These are phyloP conservation scores for Pipa parva DNA, from an alignment of 2,113 vertebrate species.

Conservation along the genomic window DNA sequence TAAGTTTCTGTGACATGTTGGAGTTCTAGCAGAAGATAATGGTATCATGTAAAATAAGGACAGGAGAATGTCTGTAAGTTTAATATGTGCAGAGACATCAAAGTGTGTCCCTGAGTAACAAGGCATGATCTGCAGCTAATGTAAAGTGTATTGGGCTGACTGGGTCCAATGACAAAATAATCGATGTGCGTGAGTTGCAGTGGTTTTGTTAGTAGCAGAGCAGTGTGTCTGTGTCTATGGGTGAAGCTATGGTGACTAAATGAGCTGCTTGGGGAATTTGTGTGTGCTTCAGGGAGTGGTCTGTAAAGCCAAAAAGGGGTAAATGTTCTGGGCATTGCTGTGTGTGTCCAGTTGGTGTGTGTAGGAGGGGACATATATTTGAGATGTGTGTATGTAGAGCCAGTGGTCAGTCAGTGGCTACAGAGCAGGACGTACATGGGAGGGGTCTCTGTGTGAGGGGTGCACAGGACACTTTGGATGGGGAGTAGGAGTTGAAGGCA, in stretches of 20 bases:
- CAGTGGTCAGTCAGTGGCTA: background rate
- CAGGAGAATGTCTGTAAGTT: too few species aligned
- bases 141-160: background rate
- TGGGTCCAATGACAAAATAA: background rate
- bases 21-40: too few species aligned
- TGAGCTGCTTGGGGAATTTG: background rate
- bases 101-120: too few species aligned
- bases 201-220: background rate
- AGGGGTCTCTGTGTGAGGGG: slow-evolving; percentile 7
- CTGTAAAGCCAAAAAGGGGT: background rate
- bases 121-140: too few species aligned
- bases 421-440: background rate
- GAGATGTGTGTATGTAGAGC: background rate
- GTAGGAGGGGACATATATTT: background rate
- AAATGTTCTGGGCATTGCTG: background rate
- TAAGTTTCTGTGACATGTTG: too few species aligned
- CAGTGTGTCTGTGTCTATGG: too few species aligned
- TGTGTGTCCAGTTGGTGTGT: background rate
- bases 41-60: too few species aligned
- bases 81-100: too few species aligned
- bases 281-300: background rate
- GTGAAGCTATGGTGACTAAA: too few species aligned
- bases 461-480: background rate
- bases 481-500: background rate
- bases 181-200: background rate